Percentiles rank a stretch among this genome's conserved stretches.
These are phyloP conservation scores for Acanthurus tractus DNA, from an alignment of 2,797 vertebrate species.

Conservation along the genomic window DNA sequence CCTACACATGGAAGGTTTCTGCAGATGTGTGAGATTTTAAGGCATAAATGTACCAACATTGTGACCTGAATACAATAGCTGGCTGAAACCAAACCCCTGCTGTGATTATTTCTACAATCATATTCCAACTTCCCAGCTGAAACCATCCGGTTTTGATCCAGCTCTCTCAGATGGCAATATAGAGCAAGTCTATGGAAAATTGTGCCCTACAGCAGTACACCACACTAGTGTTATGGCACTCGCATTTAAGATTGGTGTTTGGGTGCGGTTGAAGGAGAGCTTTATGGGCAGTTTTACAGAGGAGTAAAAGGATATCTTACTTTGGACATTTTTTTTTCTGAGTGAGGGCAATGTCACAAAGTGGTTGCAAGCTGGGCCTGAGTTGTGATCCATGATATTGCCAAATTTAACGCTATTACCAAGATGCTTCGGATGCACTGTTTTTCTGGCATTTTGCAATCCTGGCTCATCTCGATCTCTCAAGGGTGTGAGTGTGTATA, in stretches of 20 bases:
- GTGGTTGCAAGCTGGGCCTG: constrained; percentile 59
- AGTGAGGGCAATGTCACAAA: constrained; percentile 62
- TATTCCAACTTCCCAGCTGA: constrained; percentile 56
- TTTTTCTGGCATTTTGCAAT: constrained; percentile 65
- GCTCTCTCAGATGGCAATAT: constrained; percentile 66
- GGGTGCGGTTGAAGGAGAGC: constrained; percentile 40
- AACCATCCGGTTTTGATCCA: constrained; percentile 62
- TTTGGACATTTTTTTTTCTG: constrained; percentile 62
- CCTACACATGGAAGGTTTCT: constrained; percentile 42
- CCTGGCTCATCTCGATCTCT: constrained; percentile 51
- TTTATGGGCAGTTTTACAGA: constrained; percentile 64
- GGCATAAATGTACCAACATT: constrained; percentile 27
- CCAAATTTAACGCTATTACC: constrained; percentile 70
- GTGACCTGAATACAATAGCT: constrained; percentile 60
- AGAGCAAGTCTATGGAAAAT: constrained; percentile 79
- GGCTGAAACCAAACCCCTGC: constrained; percentile 42
- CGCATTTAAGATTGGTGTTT: constrained; percentile 67
- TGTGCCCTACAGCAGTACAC: constrained; percentile 74
- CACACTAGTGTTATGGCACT: constrained; percentile 63
- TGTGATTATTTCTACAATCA: constrained; percentile 62
- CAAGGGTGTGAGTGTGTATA: constrained; percentile 25
- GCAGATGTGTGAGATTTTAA: constrained; percentile 52
- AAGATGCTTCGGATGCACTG: constrained; percentile 65
- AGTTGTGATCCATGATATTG: constrained; percentile 74
- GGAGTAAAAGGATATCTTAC: constrained; percentile 64